phyloP scores from a whole-genome alignment of 2,797 vertebrate species.

The Staurois parvus region DNA sequence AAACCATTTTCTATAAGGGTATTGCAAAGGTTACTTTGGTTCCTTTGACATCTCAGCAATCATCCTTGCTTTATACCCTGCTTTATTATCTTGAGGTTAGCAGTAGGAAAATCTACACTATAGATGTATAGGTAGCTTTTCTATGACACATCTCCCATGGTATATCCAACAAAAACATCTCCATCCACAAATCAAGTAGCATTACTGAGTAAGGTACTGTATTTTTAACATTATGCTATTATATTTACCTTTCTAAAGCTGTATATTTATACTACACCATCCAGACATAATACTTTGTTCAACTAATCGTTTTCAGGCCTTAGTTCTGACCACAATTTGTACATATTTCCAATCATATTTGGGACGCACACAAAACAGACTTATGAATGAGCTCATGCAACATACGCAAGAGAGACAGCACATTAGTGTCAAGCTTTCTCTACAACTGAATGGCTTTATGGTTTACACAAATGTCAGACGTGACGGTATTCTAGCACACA shows the following conservation, averaged over 20 bases:
- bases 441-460: conserved; percentile 46
- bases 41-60: no score
- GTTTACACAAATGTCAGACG: conserved; percentile 48
- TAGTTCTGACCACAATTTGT: conserved; percentile 13
- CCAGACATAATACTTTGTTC: conserved; percentile 44
- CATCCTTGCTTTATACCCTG: no score
- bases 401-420: conserved; percentile 10
- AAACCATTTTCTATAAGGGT: no score
- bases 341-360: conserved; percentile 34
- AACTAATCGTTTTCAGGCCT: conserved; percentile 25
- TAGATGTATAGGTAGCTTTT: background rate
- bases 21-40: no score
- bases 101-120: no score
- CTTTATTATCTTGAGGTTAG: no score
- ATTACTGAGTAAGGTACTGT: background rate
- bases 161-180: background rate
- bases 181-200: background rate
- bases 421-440: conserved; percentile 56
- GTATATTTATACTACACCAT: conserved; percentile 23
- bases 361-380: conserved; percentile 44
- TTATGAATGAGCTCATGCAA: conserved; percentile 38
- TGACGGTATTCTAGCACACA: conserved; percentile 32
- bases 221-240: background rate
- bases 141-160: background rate
- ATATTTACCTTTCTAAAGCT: conserved; percentile 6